phyloP scores from a whole-genome alignment of 2,888 invertebrate species.

The Tachina lurida region DNA sequence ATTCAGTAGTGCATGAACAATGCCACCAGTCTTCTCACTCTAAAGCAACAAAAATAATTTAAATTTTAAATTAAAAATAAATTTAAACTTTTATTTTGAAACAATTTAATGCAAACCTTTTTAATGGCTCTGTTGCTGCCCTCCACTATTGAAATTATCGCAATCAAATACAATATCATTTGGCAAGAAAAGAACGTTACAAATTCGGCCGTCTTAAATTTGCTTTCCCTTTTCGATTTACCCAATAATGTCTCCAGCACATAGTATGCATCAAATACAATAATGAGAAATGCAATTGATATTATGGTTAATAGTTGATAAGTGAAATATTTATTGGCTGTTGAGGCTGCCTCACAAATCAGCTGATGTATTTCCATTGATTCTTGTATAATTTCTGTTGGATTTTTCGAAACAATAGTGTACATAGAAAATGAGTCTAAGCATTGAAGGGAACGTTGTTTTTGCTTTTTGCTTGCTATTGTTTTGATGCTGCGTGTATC shows the following conservation, averaged over 20 bases:
- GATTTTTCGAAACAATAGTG: slow-evolving; percentile 81
- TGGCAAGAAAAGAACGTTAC: slow-evolving; percentile 82
- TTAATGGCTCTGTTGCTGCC: slow-evolving; percentile 82
- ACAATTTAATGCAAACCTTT: slow-evolving; percentile 73
- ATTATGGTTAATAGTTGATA: slow-evolving; percentile 82
- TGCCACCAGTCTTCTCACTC: slow-evolving; percentile 81
- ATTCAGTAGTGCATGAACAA: slow-evolving; percentile 80
- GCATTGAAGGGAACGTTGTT: slow-evolving; percentile 80
- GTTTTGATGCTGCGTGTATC: slow-evolving; percentile 75
- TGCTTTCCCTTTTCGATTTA: slow-evolving; percentile 80
- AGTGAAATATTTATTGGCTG: slow-evolving; percentile 82
- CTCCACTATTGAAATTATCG: slow-evolving; percentile 82
- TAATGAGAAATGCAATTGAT: slow-evolving; percentile 82
- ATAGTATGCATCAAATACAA: slow-evolving; percentile 83
- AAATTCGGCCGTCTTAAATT: slow-evolving; percentile 82
- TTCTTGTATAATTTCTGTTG: slow-evolving; percentile 81
- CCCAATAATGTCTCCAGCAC: slow-evolving; percentile 81
- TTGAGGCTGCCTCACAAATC: slow-evolving; percentile 82
- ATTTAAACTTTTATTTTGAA: too few species aligned
- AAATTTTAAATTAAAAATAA: too few species aligned
- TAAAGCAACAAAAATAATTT: slow-evolving; percentile 60
- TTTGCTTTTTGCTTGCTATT: slow-evolving; percentile 71
- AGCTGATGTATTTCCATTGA: slow-evolving; percentile 82
- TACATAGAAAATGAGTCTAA: slow-evolving; percentile 82
- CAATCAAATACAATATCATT: slow-evolving; percentile 81